Conservation (phyloP, 2,797 vertebrate genomes). For the Potorous gilbertii region DNA sequence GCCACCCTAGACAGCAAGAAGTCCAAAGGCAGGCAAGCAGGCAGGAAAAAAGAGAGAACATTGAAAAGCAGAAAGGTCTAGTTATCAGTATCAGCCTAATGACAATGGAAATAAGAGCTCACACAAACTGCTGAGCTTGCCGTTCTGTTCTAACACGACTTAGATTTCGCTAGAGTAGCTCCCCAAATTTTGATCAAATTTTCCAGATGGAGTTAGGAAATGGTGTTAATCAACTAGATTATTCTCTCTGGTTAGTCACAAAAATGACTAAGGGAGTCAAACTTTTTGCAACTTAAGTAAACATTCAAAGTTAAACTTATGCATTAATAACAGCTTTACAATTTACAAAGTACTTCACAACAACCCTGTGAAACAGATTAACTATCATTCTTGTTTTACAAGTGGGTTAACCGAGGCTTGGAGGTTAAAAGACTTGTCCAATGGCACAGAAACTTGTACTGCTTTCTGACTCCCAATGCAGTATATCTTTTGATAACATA, state of each 20-base stretch:
- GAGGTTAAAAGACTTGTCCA: neutral
- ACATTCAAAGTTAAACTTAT: neutral
- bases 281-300: neutral
- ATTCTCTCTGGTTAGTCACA: neutral
- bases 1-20: constrained; percentile 95
- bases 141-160: constrained; percentile 10
- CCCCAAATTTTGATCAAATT: neutral
- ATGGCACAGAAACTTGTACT: neutral
- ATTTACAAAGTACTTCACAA: neutral
- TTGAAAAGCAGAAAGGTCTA: constrained; percentile 89
- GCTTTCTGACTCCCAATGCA: neutral
- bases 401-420: neutral
- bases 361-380: neutral
- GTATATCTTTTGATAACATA: neutral
- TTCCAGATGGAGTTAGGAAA: neutral
- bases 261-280: neutral
- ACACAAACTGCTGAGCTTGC: constrained; percentile 33
- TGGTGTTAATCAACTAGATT: neutral
- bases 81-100: constrained; percentile 62
- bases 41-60: constrained; percentile 87
- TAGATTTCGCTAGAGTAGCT: neutral
- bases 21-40: constrained; percentile 94
- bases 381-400: neutral
- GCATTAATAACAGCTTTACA: neutral
- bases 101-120: constrained; percentile 45